phyloP scores from a whole-genome alignment of 1,140 invertebrate species.

The Drosophila yakuba region DNA sequence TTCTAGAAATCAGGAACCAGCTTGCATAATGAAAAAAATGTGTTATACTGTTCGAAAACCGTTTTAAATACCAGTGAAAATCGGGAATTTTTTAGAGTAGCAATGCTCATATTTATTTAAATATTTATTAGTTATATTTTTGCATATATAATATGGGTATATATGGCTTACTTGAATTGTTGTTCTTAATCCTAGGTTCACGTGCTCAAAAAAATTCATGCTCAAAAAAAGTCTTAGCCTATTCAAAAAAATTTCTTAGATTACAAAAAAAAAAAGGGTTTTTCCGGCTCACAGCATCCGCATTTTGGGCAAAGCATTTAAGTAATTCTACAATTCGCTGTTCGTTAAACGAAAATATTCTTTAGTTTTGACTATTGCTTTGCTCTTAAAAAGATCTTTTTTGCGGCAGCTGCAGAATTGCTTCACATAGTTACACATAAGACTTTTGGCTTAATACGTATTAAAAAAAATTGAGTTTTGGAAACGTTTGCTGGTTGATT shows the following conservation, averaged over 20 bases:
- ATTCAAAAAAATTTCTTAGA: conserved; percentile 52
- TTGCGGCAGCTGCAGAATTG: conserved; percentile 28
- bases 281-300: conserved; percentile 46
- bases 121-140: conserved; percentile 10
- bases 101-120: conserved; percentile 12
- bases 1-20: background rate
- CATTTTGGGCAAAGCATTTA: conserved; percentile 27
- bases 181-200: conserved; percentile 7
- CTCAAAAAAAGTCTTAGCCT: conserved; percentile 69
- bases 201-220: conserved; percentile 77
- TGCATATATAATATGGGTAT: conserved; percentile 9
- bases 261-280: conserved; percentile 28
- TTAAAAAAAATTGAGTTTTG: conserved; percentile 8
- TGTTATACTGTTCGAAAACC: no score
- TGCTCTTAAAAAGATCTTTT: conserved; percentile 14
- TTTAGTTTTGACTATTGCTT: conserved; percentile 42
- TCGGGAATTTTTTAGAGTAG: background rate
- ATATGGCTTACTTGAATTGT: conserved; percentile 28
- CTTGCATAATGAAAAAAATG: background rate
- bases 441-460: conserved; percentile 15
- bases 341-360: conserved; percentile 45
- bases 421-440: conserved; percentile 1
- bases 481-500: conserved; percentile 26
- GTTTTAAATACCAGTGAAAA: background rate
- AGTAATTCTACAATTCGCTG: conserved; percentile 21